Evolutionary conservation across 2,113 vertebrate species (phyloP), one percentile per base, ranked within the genome.

Genomic region (Aviceda subcristata): DNA sequence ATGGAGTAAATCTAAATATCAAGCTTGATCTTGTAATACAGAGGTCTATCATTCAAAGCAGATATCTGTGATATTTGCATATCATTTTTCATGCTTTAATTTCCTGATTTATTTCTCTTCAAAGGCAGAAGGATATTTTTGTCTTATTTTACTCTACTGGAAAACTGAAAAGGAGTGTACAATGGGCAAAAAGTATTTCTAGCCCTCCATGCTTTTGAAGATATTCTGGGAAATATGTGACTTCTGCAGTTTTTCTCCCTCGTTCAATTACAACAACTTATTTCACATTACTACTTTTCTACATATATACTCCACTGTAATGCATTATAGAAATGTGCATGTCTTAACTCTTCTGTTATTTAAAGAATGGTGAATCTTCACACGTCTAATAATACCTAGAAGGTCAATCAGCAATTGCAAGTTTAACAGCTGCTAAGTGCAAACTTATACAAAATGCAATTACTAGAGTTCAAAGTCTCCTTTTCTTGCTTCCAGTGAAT

Each of bases 361-460:
- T 78, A 62, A 82, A 75, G 56, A 72, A 60, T 7, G 8, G 29
- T 76, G 45, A 86, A 74, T 38, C 20, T 74, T 94, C 59, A 41
- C 34, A 63, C 2, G 2, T 69, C 30, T 82, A 85, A 39, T 75
- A 73, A 64, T 16, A 75, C 43, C 59, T 79, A n/a, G 85, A 80
- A 87, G 20, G 56, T 85, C 84, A 91, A 90, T 64, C 30, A 64
- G 30, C 43, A 85, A 82, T 63, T 75, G 15, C 22, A 72, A 66
- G 11, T 87, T 93, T 85, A 87, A 92, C 71, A 73, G 57, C 22
- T 64, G 45, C 39, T 68, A 72, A 88, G 45, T 73, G 43, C 36
- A 91, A 92, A 93, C 59, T 78, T 81, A 29, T 24, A 75, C 36
- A 90, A 90, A 90, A 90, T 72, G 48, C 36, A 83, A 79, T 93